Conservation (phyloP, 2,113 vertebrate species). For the Rana temporaria region DNA sequence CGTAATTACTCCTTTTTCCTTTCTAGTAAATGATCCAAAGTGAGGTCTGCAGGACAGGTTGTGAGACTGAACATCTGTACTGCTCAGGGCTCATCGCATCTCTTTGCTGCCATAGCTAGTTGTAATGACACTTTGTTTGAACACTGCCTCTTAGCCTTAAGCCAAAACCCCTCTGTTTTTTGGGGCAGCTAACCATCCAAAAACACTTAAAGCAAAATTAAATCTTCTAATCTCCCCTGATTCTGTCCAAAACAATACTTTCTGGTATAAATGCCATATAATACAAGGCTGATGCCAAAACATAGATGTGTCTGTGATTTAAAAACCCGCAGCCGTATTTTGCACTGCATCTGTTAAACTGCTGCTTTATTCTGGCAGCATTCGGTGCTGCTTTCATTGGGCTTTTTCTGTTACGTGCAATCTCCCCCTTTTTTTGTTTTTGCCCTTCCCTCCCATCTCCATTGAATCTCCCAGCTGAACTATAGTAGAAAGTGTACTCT, state of each 20-base stretch:
- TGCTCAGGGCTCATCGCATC: constrained; percentile 25
- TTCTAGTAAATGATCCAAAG: constrained; percentile 14
- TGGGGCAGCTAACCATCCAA: constrained; percentile 23
- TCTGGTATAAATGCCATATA: constrained; percentile 19
- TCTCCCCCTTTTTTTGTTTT: background rate
- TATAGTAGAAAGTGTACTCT: background rate
- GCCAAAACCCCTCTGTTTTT: constrained; percentile 36
- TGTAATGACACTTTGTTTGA: constrained; percentile 29
- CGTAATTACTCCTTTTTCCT: background rate
- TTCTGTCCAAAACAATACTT: background rate
- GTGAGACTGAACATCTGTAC: constrained; percentile 8
- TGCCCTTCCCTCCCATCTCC: background rate
- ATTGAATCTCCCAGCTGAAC: background rate
- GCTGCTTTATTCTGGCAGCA: background rate
- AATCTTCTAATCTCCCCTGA: background rate
- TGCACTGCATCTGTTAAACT: constrained; percentile 12
- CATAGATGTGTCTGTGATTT: constrained; percentile 5
- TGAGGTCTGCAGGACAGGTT: constrained; percentile 5
- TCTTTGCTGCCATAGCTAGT: constrained; percentile 12
- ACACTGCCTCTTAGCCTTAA: constrained; percentile 40
- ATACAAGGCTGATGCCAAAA: constrained; percentile 37
- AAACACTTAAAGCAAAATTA: background rate
- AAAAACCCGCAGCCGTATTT: constrained; percentile 14
- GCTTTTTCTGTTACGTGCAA: background rate
- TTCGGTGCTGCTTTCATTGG: background rate